Evolutionary conservation across 2,113 vertebrate genomes (phyloP).

Genomic region (Pseudorectes ferrugineus): DNA sequence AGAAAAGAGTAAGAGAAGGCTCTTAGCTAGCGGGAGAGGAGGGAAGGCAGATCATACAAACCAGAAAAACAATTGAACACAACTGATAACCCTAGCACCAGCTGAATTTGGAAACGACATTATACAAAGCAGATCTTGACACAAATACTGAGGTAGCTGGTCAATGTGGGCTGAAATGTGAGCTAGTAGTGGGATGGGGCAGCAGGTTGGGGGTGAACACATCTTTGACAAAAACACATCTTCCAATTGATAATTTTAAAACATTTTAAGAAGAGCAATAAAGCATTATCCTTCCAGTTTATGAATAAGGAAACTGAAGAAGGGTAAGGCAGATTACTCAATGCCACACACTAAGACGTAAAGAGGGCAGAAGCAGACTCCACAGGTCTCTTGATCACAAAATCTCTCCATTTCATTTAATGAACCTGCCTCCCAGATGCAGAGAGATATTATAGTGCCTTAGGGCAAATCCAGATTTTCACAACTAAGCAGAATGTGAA

Average conservation of each 20-base stretch:
- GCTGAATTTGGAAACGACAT: neutral
- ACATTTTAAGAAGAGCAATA: neutral
- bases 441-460: neutral
- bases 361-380: neutral
- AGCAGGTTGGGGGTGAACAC: fast-evolving
- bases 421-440: constrained; percentile 12
- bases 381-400: neutral
- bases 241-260: neutral
- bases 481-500: constrained; percentile 5
- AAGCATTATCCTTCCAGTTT: neutral
- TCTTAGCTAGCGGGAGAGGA: neutral
- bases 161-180: neutral
- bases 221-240: neutral
- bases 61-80: fast-evolving
- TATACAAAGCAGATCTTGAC: neutral
- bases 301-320: neutral
- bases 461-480: constrained; percentile 31
- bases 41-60: neutral
- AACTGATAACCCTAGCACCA: neutral
- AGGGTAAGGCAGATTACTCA: neutral
- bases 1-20: neutral
- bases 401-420: neutral
- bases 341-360: neutral
- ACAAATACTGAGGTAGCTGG: neutral
- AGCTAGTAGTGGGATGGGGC: neutral